Evolutionary conservation across 2,113 vertebrate species (phyloP).

Genomic region (Paedocypris sp.): DNA sequence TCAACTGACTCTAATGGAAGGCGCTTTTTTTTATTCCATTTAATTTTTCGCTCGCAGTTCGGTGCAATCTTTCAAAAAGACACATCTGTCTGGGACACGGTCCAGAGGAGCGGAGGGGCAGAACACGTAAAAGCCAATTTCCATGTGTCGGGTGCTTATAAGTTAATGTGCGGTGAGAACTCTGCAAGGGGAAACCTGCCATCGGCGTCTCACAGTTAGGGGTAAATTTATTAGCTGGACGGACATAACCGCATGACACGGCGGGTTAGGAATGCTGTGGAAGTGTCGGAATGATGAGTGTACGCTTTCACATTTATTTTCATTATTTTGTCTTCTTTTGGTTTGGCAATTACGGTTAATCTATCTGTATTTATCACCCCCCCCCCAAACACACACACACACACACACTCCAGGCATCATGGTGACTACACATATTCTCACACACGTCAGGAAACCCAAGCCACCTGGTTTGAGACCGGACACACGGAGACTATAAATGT

Average conservation of each 20-base stretch:
- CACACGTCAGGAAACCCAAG: slow-evolving; percentile 16
- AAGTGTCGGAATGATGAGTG: neutral
- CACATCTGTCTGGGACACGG: slow-evolving; percentile 35
- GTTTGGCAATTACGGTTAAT: slow-evolving; percentile 40
- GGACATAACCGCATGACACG: slow-evolving; percentile 51
- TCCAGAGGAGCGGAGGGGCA: slow-evolving; percentile 37
- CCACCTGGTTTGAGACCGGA: slow-evolving; percentile 1
- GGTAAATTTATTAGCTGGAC: slow-evolving; percentile 47
- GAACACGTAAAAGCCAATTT: slow-evolving; percentile 38
- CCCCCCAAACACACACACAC: too few species aligned
- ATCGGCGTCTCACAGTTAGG: slow-evolving; percentile 27
- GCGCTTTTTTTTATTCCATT: neutral
- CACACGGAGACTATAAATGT: slow-evolving; percentile 7
- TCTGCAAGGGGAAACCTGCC: slow-evolving; percentile 27
- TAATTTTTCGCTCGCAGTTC: slow-evolving; percentile 22
- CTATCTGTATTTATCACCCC: slow-evolving; percentile 26
- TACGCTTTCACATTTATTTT: slow-evolving; percentile 12
- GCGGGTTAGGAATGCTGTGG: slow-evolving; percentile 48
- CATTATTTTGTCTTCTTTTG: slow-evolving; percentile 38
- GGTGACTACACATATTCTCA: slow-evolving; percentile 21
- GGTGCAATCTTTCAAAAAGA: slow-evolving; percentile 41
- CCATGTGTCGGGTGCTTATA: slow-evolving; percentile 46
- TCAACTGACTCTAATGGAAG: slow-evolving; percentile 1
- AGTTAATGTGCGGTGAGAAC: slow-evolving; percentile 44
- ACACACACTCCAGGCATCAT: neutral